Percentiles rank a stretch among this genome's conserved stretches.
Conservation (phyloP, 2,113 vertebrate species). For the Lophura nycthemera region DNA sequence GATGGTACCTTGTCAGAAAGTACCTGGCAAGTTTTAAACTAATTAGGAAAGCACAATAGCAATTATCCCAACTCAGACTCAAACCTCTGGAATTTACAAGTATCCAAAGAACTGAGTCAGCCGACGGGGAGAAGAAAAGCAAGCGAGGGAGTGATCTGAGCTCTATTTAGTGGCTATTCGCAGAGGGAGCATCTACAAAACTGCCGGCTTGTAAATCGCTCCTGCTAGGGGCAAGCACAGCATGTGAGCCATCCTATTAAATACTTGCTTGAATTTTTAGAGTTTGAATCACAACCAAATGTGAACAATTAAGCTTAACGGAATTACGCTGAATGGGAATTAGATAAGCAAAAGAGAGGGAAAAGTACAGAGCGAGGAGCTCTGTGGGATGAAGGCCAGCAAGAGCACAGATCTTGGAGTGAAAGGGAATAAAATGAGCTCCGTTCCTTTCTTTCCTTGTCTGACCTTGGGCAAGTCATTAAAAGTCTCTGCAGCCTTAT, state of each 20-base stretch:
- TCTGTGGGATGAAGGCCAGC: not conserved
- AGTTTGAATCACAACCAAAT: not conserved
- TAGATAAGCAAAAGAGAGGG: not conserved
- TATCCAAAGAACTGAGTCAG: not conserved
- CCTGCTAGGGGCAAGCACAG: not conserved
- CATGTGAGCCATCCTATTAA: not conserved
- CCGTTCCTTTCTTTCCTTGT: not conserved
- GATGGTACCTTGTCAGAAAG: not conserved
- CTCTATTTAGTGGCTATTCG: not conserved
- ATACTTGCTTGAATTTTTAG: not conserved
- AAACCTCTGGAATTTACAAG: not conserved
- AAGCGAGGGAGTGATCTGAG: not conserved
- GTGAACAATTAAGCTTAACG: not conserved
- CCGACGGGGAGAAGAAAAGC: not conserved
- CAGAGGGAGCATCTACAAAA: not conserved
- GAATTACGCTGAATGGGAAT: not conserved
- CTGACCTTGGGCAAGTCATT: conserved; percentile 21
- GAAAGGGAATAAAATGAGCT: not conserved
- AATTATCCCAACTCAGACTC: not conserved
- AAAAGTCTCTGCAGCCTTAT: conserved; percentile 1
- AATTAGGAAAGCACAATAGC: not conserved
- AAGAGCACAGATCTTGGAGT: not conserved
- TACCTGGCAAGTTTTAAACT: not conserved
- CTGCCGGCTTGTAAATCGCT: not conserved
- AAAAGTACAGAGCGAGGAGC: not conserved